Evolutionary conservation across 2,797 vertebrate genomes (phyloP), one percentile per base, ranked within the genome.

Genomic region (Etheostoma perlongum): DNA sequence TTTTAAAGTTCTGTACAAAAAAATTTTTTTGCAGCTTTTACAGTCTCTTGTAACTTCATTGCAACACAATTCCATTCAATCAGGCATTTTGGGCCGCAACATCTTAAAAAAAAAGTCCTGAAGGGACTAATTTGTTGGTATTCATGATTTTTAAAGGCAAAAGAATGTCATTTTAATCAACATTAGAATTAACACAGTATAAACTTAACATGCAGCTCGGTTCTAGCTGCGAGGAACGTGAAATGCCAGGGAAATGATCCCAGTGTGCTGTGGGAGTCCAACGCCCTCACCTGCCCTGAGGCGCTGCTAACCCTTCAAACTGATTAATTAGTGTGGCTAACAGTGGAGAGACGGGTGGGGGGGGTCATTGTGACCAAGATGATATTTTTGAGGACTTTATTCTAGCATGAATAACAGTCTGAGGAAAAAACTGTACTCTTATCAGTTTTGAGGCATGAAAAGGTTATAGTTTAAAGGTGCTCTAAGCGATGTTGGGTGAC

Each of bases 271-370:
- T 53, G 21, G 58, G 58, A 64, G 69, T 57, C 21, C 14, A 47
- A 58, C 5, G 62, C 44, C 47, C 40, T 65, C 40, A 40, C 61
- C 48, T 52, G 47, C 54, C 72, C 54, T 3, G 23, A 65, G 61
- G 72, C 49, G 4, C 67, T 33, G 25, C 61, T 10, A 42, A 19
- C 61, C 30, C 58, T 51, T 66, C 61, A 36, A 51, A 58, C 63
- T 27, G 25, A 52, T 70, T 49, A 21, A 76, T 76, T 59, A 53
- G 46, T 62, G 33, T 18, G 46, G n/a, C 9, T 42, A 52, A 67
- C 72, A 64, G 40, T 25, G 54, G 44, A 67, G 74, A 77, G 36
- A 40, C 9, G 36, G 36, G 10, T 4, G 27, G 36, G 36, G 9
- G 9, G 36, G 36, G 36, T 10, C 58, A 6, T 21, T 67, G 52